Conservation (phyloP, 2,888 invertebrate species). For the Scotopteryx bipunctaria region DNA sequence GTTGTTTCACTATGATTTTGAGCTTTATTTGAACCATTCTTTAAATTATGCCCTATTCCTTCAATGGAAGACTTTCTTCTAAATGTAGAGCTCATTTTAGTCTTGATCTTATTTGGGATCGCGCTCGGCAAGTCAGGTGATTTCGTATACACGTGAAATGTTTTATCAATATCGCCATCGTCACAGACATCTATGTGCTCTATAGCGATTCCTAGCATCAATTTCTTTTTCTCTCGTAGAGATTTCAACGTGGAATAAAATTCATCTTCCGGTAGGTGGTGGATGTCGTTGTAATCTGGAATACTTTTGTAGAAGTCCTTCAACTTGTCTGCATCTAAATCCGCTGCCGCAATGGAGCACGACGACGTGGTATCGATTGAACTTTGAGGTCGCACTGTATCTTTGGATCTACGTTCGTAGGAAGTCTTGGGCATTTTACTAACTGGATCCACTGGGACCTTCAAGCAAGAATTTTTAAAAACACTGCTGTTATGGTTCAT, state of each 20-base stretch:
- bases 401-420: constrained; percentile 83
- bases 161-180: constrained; percentile 43
- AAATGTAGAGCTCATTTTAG: constrained; percentile 30
- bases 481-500: constrained; percentile 84
- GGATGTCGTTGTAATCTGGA: constrained; percentile 90
- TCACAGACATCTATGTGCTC: constrained; percentile 55
- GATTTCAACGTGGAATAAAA: constrained; percentile 88
- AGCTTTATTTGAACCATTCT: constrained; percentile 35
- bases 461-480: constrained; percentile 88
- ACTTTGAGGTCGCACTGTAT: constrained; percentile 34
- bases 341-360: constrained; percentile 56
- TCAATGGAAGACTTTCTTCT: constrained; percentile 46
- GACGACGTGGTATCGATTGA: constrained; percentile 66
- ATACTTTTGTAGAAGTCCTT: constrained; percentile 90
- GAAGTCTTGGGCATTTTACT: constrained; percentile 88
- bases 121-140: constrained; percentile 36
- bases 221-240: constrained; percentile 85
- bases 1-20: constrained; percentile 34
- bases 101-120: constrained; percentile 35
- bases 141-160: constrained; percentile 40
- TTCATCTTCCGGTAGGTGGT: constrained; percentile 89
- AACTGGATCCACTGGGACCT: constrained; percentile 88
- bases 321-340: constrained; percentile 82
- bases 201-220: constrained; percentile 67
- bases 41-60: constrained; percentile 36